Conservation (phyloP, 2,797 vertebrate species). For the Syngnathus acus region DNA sequence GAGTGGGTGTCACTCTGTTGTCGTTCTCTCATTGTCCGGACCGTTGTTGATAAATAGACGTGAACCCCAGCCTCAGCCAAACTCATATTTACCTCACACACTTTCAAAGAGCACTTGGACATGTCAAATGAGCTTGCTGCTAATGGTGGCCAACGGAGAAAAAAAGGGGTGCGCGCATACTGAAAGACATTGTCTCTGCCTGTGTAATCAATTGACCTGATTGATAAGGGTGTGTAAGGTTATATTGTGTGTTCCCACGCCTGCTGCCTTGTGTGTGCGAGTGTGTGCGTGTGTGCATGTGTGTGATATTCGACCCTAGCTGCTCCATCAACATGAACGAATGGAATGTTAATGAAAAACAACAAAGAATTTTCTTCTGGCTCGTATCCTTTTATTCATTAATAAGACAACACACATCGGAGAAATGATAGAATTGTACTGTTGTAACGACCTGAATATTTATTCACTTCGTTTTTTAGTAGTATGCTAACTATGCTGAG, state of each 20-base stretch:
- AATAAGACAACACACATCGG: too few relatives aligned
- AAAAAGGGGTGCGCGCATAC: constrained; percentile 30
- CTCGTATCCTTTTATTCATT: constrained; percentile 10
- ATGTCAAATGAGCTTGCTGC: constrained; percentile 52
- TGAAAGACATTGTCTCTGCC: constrained; percentile 54
- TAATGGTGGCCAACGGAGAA: constrained; percentile 45
- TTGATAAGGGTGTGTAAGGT: constrained; percentile 65
- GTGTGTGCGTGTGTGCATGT: constrained; percentile 19
- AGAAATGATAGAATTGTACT: too few relatives aligned
- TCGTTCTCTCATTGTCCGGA: constrained; percentile 28
- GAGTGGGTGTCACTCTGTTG: constrained; percentile 30
- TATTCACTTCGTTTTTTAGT: too few relatives aligned
- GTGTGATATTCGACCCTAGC: constrained; percentile 43
- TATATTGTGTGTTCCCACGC: constrained; percentile 62
- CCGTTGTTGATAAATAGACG: constrained; percentile 43
- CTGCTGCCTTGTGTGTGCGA: constrained; percentile 28
- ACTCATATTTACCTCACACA: constrained; percentile 48
- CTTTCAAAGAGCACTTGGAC: constrained; percentile 47
- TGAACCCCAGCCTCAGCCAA: constrained; percentile 23
- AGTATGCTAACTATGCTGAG: too few relatives aligned
- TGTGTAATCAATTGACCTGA: constrained; percentile 68
- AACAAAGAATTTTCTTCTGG: constrained; percentile 51
- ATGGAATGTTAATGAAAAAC: constrained; percentile 70
- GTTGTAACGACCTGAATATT: too few relatives aligned
- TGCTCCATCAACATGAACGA: constrained; percentile 61